Evolutionary conservation across 2,888 invertebrate species (phyloP), one percentile per base, ranked within the genome.

Genomic region (Latrodectus elegans): DNA sequence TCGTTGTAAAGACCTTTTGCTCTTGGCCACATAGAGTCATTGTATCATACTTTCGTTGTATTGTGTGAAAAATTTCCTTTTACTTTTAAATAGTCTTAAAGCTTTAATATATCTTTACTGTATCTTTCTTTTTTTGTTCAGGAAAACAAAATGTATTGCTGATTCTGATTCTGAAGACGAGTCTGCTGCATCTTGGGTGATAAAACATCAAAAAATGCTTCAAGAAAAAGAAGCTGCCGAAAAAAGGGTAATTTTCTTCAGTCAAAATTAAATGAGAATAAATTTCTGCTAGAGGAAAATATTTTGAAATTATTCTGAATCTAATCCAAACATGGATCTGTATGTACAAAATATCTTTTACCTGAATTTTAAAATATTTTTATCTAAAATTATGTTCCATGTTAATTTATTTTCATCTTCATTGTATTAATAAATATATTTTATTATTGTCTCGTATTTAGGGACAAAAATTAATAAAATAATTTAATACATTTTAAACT

Each of bases 191-290:
- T 94, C 94, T 38, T 99, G 99, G 99, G 95, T 99, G 53, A 93
- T 94, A 90, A 96, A 95, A 91, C 96, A 94, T 90, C 94, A 98
- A 14, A 94, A 95, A 77, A 93, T 95, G 6, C 95, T 96, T 77
- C 94, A 95, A 90, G 96, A 97, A 90, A 97, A 96, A 91, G 95
- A 94, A 89, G 95, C 96, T 91, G 99, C 99, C 0, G 96, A 95
- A 22, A 95, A 96, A 92, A 94, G 96, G 92, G 95, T 96, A 93
- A 38, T 2, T 38, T 38, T 38, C 4, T 38, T 38, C 6, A 6
- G 38, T 38, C 38, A 38, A 38, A 38, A 38, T 2, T 38, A 38
- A 38, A 38, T 38, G 6, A 38, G 38, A 38, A 38, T 38, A 38
- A 38, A 38, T 38, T 38, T 38, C 6, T 38, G 38, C 38, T 38